Conservation (phyloP, 2,888 invertebrate species). For the Piscicola geometra region DNA sequence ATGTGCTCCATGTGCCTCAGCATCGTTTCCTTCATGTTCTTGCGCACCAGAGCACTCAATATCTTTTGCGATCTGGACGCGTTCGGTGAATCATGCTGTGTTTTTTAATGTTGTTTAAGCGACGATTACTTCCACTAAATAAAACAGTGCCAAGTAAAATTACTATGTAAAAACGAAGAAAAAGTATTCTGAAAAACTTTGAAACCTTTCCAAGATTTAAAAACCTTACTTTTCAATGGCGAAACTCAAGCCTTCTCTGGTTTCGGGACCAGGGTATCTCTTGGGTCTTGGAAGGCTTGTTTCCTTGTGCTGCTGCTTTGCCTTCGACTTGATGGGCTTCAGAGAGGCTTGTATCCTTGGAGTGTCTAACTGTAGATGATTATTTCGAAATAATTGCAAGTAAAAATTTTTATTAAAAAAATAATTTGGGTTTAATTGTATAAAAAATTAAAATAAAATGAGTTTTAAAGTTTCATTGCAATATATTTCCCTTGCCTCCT, state of each 20-base stretch:
- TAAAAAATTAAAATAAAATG: too few species aligned
- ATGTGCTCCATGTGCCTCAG: constrained; percentile 29
- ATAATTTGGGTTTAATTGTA: too few species aligned
- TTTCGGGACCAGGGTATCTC: constrained; percentile 23
- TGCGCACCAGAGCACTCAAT: constrained; percentile 12
- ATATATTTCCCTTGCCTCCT: too few species aligned
- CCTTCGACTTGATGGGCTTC: neutral
- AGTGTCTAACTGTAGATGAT: neutral
- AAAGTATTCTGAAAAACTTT: neutral
- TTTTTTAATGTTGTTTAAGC: neutral
- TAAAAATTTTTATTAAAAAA: too few species aligned
- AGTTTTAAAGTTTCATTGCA: too few species aligned
- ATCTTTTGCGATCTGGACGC: constrained; percentile 29
- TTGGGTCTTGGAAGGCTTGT: neutral
- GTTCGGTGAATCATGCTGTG: too few species aligned
- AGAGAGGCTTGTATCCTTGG: neutral
- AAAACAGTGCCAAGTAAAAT: too few species aligned
- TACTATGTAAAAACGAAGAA: neutral
- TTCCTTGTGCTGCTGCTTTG: neutral
- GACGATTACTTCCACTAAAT: neutral
- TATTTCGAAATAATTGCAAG: too few species aligned
- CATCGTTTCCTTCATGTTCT: constrained; percentile 32
- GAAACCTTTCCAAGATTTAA: neutral
- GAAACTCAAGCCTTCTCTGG: constrained; percentile 32
- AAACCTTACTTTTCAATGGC: constrained; percentile 27